These are phyloP conservation scores for Rhodophaea formosa DNA, from an alignment of 2,888 invertebrate species.

Conservation along the genomic window DNA sequence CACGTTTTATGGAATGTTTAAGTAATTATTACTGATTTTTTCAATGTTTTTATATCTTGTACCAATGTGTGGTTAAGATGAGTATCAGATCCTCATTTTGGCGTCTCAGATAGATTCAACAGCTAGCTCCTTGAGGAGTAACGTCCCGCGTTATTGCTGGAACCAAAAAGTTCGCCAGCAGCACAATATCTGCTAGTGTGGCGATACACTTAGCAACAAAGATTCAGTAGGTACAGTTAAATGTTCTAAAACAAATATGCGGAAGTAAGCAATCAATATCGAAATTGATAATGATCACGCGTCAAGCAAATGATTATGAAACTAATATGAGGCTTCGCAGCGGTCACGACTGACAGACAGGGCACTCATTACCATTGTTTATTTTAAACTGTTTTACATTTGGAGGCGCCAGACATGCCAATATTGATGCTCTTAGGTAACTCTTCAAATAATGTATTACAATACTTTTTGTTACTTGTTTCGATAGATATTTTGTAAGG, in stretches of 20 bases:
- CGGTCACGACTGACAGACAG: slow-evolving; percentile 31
- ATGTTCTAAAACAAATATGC: slow-evolving; percentile 51
- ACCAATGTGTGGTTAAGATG: too few relatives aligned
- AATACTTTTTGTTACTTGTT: neutral
- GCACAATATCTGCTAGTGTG: too few relatives aligned
- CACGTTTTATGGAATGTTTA: too few relatives aligned
- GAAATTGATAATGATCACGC: slow-evolving; percentile 67
- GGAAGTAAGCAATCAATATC: slow-evolving; percentile 75
- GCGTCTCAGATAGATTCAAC: too few relatives aligned
- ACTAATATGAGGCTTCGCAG: slow-evolving; percentile 51
- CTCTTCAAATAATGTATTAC: neutral
- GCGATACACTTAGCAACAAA: slow-evolving; percentile 35
- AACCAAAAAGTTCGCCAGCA: too few relatives aligned
- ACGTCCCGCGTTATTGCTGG: too few relatives aligned
- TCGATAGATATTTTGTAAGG: too few relatives aligned
- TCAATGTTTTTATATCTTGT: neutral
- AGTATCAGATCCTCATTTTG: too few relatives aligned
- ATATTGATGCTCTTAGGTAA: slow-evolving; percentile 24
- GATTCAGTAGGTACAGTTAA: slow-evolving; percentile 34
- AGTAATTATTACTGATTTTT: neutral
- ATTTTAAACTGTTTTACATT: slow-evolving; percentile 26
- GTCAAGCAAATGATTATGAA: slow-evolving; percentile 70
- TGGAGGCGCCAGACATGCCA: slow-evolving; percentile 26
- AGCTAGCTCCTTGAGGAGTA: too few relatives aligned
- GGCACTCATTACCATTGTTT: slow-evolving; percentile 29